These are phyloP conservation scores for Pampus argenteus DNA, from an alignment of 2,797 vertebrate genomes.

Conservation along the genomic window DNA sequence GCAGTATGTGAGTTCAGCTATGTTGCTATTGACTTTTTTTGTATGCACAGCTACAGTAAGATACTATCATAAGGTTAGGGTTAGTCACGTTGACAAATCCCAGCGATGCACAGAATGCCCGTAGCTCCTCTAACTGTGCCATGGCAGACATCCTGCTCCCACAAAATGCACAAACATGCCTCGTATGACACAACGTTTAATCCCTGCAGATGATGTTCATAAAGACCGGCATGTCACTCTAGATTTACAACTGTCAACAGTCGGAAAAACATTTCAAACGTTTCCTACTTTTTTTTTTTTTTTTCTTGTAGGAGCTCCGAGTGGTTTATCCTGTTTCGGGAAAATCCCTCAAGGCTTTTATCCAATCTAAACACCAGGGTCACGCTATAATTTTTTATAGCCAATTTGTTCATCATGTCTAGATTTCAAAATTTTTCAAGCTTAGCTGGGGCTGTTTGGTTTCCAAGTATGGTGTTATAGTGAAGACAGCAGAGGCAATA, in stretches of 20 bases:
- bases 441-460: slow-evolving; percentile 25
- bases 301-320: neutral
- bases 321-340: slow-evolving; percentile 6
- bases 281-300: neutral
- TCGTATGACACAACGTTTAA: slow-evolving; percentile 24
- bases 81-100: slow-evolving; percentile 30
- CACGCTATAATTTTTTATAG: neutral
- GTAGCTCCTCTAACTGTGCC: slow-evolving; percentile 24
- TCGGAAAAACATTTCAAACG: neutral
- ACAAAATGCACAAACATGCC: slow-evolving; percentile 1
- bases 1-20: neutral
- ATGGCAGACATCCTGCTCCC: slow-evolving; percentile 14
- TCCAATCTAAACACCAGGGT: slow-evolving; percentile 26
- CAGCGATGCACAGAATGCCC: slow-evolving; percentile 26
- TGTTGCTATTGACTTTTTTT: neutral
- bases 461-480: neutral
- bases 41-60: neutral
- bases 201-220: slow-evolving; percentile 21
- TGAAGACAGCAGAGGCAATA: neutral
- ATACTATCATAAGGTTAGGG: neutral
- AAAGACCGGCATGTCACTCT: slow-evolving; percentile 10
- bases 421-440: slow-evolving; percentile 30
- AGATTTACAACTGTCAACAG: slow-evolving; percentile 24
- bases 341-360: slow-evolving; percentile 25
- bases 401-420: slow-evolving; percentile 29